Base-by-base conservation (phyloP, 2,888 invertebrate genomes). In the Temnothorax rugatulus region DNA sequence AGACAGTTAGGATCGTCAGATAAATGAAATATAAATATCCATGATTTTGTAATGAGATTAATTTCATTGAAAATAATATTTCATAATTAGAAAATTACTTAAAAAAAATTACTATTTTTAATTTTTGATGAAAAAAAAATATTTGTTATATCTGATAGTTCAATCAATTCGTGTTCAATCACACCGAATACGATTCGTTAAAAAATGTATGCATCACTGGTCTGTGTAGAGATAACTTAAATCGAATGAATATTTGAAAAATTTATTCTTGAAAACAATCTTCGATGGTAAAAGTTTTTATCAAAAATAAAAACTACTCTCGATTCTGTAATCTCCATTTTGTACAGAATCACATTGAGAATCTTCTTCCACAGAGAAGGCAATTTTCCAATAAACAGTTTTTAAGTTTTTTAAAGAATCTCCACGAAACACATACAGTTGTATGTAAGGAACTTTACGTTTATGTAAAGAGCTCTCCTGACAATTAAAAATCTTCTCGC, bases 401-500 rank as follows among this genome's bases (percentile, higher is more conserved):
- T 4, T 25, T 15, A 21, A 61, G n/a, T 61, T 29, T 2, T 25
- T 15, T 50, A 50, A 50, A 34, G 13, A 21, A 50, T 11, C 15
- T 64, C 7, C 25, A 4, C 18, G 25, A 63, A 63, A 21, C 41
- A 21, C 41, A 21, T 15, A 61, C 38, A 44, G 18, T 50, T 74
- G 13, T 44, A 61, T 7, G 21, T 61, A 61, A 47, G 47, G 15
- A 75, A 63, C 50, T 63, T 21, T 47, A 21, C n/a, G 50, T 34
- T 61, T 47, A 47, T 15, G n/a, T 76, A 63, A 74, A 74, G n/a
- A 59, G 25, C 41, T 7, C n/a, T 13, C 7, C 13, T 41, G 5
- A 9, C 18, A 34, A 29, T 34, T 59, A 47, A 75, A 61, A 75
- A 21, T 63, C 75, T 50, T 21, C 74, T 21, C 29, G 74, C 9